These are phyloP conservation scores for Apocrypta bakeri DNA, from an alignment of 1,140 invertebrate species.

Conservation along the genomic window DNA sequence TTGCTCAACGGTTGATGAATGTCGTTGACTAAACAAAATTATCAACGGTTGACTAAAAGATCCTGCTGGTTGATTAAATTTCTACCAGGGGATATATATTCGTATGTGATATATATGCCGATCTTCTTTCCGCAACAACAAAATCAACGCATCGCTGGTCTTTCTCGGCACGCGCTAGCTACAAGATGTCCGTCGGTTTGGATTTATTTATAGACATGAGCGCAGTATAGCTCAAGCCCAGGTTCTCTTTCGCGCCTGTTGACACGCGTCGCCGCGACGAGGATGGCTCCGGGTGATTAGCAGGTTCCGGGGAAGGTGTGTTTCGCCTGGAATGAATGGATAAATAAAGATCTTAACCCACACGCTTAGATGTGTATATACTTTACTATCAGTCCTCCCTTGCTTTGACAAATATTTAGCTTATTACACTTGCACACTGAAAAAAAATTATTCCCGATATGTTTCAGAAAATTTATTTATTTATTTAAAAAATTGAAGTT, in stretches of 20 bases:
- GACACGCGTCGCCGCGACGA: background rate
- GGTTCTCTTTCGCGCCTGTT: background rate
- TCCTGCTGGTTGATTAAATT: too few species aligned
- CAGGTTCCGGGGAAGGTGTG: background rate
- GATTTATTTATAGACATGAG: slow-evolving; percentile 35
- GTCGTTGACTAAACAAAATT: too few species aligned
- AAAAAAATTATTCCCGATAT: too few species aligned
- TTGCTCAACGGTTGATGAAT: too few species aligned
- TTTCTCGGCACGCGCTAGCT: background rate
- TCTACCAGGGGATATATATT: background rate
- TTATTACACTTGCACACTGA: too few species aligned
- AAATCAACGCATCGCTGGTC: slow-evolving; percentile 1
- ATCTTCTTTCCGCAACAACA: background rate
- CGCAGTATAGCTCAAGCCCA: background rate
- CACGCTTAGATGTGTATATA: background rate
- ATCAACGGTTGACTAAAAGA: too few species aligned
- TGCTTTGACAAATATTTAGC: background rate
- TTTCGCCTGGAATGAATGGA: slow-evolving; percentile 1
- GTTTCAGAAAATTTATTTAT: too few species aligned
- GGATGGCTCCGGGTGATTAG: background rate
- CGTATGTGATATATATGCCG: background rate
- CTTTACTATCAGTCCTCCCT: background rate
- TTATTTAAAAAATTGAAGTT: too few species aligned
- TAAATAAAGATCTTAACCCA: background rate
- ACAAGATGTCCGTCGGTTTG: slow-evolving; percentile 8